Evolutionary conservation across 2,113 vertebrate species (phyloP), one percentile per base, ranked within the genome.

Genomic region (Callorhinus ursinus): DNA sequence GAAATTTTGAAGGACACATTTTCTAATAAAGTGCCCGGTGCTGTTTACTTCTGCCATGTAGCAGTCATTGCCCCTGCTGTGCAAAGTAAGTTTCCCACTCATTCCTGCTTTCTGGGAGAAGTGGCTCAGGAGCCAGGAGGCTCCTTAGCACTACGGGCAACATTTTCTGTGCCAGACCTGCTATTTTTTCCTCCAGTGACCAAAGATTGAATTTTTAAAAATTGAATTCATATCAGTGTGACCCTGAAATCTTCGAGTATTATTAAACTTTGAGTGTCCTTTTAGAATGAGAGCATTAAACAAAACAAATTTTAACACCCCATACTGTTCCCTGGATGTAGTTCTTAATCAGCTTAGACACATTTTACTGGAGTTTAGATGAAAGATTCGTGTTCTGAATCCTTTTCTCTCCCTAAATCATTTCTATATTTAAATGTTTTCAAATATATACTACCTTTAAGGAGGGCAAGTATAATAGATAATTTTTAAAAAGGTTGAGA

Each of bases 321-420:
- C 21, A 26, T 42, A 19, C 16, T 18, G 33, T 10, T 26, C 16
- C 33, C 22, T 63, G 16, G 5, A 7, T 74, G 22, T 51, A 24
- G 61, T 89, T 95, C 51, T 84, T 95, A 96, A 88, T 57, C 59
- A 82, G 26, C 81, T 83, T 77, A 89, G 65, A 72, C 36, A 42
- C 77, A 79, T 74, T 85, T 80, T 28, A n/a, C 67, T 89, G 79
- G 63, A 28, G 11, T 77, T 76, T 39, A 74, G 21, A 42, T 85
- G 42, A n/a, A 71, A 90, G 55, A 76, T 39, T 90, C 42, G 59
- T 67, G 16, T 74, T 84, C 53, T 55, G 19, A 72, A 79, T 67
- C n/a, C 53, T 61, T 36, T 51, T 49, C 71, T 76, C 7, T 42
- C 21, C 53, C 5, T 5, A 26, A 77, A 77, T 89, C 8, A 46